These are phyloP conservation scores for Artibeus jamaicensis DNA, from an alignment of 2,797 vertebrate genomes.

Conservation along the genomic window DNA sequence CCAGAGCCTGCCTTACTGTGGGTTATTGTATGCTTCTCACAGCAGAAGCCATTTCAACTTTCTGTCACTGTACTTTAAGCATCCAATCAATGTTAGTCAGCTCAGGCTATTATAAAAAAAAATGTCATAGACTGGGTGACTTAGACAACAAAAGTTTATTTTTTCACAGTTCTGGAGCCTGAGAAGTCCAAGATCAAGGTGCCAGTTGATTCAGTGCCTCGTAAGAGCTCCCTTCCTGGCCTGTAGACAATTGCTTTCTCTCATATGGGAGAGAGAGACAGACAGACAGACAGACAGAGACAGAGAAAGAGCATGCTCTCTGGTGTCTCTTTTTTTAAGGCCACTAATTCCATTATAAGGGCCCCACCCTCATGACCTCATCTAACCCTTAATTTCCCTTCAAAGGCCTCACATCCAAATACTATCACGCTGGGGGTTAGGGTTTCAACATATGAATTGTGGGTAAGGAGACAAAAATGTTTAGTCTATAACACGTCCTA, in stretches of 20 bases:
- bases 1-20: background rate
- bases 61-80: background rate
- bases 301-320: background rate
- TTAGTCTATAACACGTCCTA: background rate
- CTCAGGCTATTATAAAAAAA: background rate
- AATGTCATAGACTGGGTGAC: background rate
- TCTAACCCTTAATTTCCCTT: background rate
- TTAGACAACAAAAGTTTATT: background rate
- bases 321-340: background rate
- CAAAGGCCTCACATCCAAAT: background rate
- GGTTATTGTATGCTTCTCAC: background rate
- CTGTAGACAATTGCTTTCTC: background rate
- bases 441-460: background rate
- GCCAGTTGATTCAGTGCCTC: background rate
- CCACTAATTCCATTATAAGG: background rate
- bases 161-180: background rate
- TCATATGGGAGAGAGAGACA: background rate
- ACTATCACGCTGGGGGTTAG: background rate
- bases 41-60: background rate
- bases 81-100: too few relatives aligned
- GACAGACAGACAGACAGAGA: background rate
- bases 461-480: background rate
- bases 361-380: background rate
- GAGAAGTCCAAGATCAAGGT: background rate
- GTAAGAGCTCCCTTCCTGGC: background rate